phyloP scores from a whole-genome alignment of 2,113 vertebrate species.

The Dipodomys ordii region DNA sequence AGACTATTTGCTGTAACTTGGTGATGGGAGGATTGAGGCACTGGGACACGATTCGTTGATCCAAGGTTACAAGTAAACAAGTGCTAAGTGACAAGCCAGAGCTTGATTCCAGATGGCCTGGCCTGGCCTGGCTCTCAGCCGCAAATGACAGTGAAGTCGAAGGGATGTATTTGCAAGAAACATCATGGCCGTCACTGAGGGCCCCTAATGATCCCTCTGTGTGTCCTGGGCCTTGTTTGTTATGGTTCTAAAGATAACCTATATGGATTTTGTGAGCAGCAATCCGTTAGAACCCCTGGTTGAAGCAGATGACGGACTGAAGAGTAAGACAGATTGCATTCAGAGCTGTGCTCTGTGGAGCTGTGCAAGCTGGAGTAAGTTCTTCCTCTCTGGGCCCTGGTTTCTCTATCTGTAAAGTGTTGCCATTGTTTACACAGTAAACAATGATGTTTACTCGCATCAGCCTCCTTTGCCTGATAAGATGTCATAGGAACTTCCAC shows the following conservation, averaged over 20 bases:
- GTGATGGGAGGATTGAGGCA: constrained; percentile 23
- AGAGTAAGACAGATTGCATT: background rate
- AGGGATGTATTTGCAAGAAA: background rate
- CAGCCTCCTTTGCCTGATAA: background rate
- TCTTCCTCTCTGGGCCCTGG: background rate
- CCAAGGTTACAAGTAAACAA: background rate
- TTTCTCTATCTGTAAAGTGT: background rate
- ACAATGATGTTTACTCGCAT: background rate
- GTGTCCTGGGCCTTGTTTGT: background rate
- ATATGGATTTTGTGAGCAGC: background rate
- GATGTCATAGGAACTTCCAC: background rate
- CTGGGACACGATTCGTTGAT: background rate
- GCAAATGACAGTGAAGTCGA: background rate
- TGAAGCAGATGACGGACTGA: background rate
- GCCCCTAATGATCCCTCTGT: background rate
- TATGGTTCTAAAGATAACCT: constrained; percentile 22
- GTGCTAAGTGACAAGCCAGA: background rate
- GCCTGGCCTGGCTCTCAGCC: background rate
- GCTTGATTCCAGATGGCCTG: background rate
- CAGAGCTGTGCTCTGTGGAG: too few relatives aligned
- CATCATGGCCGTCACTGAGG: background rate
- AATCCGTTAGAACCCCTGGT: background rate
- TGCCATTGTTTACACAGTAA: background rate
- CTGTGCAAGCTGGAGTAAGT: background rate
- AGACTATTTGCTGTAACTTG: background rate